Percentiles rank a stretch among this genome's conserved stretches.
These are phyloP conservation scores for Rhagium mordax DNA, from an alignment of 2,888 invertebrate genomes.

Conservation along the genomic window DNA sequence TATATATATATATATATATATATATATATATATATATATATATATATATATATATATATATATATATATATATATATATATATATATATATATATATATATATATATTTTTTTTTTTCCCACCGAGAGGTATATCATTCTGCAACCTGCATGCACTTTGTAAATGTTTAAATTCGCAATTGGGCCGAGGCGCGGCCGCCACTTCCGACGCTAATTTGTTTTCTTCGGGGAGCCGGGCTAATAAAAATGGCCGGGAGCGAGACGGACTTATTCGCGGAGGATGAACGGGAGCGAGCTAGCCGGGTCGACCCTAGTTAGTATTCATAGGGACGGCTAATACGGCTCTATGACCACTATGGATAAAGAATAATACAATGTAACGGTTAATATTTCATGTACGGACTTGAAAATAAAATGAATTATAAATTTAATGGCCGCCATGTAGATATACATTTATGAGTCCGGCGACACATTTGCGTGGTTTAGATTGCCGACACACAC, in stretches of 20 bases:
- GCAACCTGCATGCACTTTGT: constrained; percentile 34
- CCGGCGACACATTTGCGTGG: background rate
- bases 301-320: constrained; percentile 44
- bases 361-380: constrained; percentile 58
- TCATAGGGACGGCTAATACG: constrained; percentile 45
- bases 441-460: constrained; percentile 24
- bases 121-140: background rate
- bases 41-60: too few relatives aligned
- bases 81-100: too few relatives aligned
- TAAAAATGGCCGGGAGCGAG: constrained; percentile 37
- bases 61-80: too few relatives aligned
- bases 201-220: constrained; percentile 48
- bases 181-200: constrained; percentile 35
- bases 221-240: constrained; percentile 44
- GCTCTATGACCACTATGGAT: constrained; percentile 48
- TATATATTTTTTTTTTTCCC: constrained; percentile 7
- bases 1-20: too few relatives aligned
- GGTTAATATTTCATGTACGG: constrained; percentile 58
- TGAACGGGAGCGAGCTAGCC: background rate
- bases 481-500: background rate
- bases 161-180: constrained; percentile 46
- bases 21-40: too few relatives aligned
- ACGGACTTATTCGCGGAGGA: constrained; percentile 10
- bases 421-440: constrained; percentile 44
- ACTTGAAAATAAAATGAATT: constrained; percentile 52